A percentile compares a stretch with the other conserved stretches of the same genome.
Evolutionary conservation across 2,797 vertebrate species (phyloP).

Genomic region (Mastacembelus armatus): DNA sequence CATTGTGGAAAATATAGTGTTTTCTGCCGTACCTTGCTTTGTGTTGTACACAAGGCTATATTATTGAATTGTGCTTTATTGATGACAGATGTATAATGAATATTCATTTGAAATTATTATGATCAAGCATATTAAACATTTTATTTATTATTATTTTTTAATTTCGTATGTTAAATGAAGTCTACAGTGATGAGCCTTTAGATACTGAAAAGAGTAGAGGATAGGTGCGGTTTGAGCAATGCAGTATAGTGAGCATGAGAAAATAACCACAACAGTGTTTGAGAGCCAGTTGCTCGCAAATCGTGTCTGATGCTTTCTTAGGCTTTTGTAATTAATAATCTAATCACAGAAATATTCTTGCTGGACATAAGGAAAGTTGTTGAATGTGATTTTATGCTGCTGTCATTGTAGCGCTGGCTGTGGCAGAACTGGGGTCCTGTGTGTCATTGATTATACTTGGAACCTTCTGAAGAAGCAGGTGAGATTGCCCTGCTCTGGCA

Average conservation of each 20-base stretch:
- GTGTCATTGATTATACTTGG: conserved; percentile 94
- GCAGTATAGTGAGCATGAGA: conserved; percentile 1
- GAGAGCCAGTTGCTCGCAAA: not conserved
- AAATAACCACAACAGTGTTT: not conserved
- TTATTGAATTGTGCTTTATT: too few species aligned
- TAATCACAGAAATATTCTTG: too few species aligned
- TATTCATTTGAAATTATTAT: too few species aligned
- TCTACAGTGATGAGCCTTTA: not conserved
- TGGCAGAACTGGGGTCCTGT: conserved; percentile 94
- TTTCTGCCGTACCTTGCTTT: too few species aligned
- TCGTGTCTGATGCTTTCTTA: not conserved
- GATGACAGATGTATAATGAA: too few species aligned
- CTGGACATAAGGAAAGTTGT: too few species aligned
- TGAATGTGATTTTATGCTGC: conserved; percentile 12
- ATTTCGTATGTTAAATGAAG: not conserved
- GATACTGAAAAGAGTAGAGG: not conserved
- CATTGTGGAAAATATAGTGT: too few species aligned
- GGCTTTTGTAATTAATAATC: too few species aligned
- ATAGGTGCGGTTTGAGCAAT: not conserved
- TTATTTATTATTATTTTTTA: not conserved
- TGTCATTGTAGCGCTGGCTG: conserved; percentile 90
- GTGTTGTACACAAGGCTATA: too few species aligned
- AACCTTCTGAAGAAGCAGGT: conserved; percentile 92
- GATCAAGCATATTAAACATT: not conserved
- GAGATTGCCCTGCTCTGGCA: conserved; percentile 41